phyloP scores from a whole-genome alignment of 1,140 invertebrate genomes.

The Drosophila pseudoananassae region DNA sequence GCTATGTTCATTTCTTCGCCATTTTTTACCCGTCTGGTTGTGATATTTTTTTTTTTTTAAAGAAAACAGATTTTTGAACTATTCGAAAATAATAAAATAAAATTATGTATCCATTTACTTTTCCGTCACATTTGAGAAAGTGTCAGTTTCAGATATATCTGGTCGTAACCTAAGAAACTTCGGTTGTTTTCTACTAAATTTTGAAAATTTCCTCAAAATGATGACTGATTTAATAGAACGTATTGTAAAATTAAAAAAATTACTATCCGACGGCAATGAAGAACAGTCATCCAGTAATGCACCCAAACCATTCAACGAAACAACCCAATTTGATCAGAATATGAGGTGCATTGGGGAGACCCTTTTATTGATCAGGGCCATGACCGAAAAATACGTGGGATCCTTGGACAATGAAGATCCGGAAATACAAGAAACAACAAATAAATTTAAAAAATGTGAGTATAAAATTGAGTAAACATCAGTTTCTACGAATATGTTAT shows the following conservation, averaged over 20 bases:
- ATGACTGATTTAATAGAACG: neutral
- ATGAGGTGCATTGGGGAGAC: neutral
- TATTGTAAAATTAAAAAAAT: neutral
- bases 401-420: neutral
- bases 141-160: too few relatives aligned
- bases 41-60: too few relatives aligned
- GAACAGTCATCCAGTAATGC: neutral
- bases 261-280: neutral
- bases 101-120: neutral
- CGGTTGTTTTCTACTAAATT: too few relatives aligned
- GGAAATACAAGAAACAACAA: too few relatives aligned
- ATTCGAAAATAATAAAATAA: too few relatives aligned
- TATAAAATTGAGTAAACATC: neutral
- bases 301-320: neutral
- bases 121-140: neutral
- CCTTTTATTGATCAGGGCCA: neutral
- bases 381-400: neutral
- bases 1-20: too few relatives aligned
- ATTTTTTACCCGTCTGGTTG: too few relatives aligned
- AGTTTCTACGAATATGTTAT: neutral
- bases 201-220: neutral
- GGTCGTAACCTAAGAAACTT: too few relatives aligned
- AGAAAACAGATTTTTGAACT: too few relatives aligned
- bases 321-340: neutral
- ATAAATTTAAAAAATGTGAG: conserved; percentile 1